Evolutionary conservation across 1,140 invertebrate genomes (phyloP).

Genomic region (Coboldia fuscipes): DNA sequence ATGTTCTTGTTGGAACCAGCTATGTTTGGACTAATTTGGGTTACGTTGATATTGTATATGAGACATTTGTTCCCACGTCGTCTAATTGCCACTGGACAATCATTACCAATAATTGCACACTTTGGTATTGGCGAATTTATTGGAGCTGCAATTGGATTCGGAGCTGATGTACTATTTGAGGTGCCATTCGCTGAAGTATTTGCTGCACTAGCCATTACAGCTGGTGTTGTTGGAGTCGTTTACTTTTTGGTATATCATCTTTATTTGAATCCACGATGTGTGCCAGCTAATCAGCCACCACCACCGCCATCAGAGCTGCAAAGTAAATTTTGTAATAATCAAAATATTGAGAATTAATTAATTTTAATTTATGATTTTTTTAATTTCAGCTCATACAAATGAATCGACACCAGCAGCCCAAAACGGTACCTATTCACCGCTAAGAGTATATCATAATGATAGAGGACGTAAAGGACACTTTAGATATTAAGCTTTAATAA

Average conservation of each 20-base stretch:
- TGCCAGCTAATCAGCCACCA: slow-evolving; percentile 31
- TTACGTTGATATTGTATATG: slow-evolving; percentile 61
- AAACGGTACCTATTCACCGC: slow-evolving; percentile 46
- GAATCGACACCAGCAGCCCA: slow-evolving; percentile 33
- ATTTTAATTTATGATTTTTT: slow-evolving; percentile 12
- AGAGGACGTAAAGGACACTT: slow-evolving; percentile 54
- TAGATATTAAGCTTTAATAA: slow-evolving; percentile 40
- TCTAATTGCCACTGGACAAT: slow-evolving; percentile 61
- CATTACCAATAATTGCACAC: slow-evolving; percentile 56
- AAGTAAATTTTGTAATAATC: neutral
- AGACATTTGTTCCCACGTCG: slow-evolving; percentile 57
- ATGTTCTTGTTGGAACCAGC: slow-evolving; percentile 59
- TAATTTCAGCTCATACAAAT: slow-evolving; percentile 22
- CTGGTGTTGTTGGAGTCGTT: slow-evolving; percentile 32
- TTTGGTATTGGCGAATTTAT: slow-evolving; percentile 41
- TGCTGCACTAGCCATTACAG: slow-evolving; percentile 31
- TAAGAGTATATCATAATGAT: slow-evolving; percentile 55
- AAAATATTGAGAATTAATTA: neutral
- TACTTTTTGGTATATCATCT: slow-evolving; percentile 50
- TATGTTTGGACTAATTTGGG: slow-evolving; percentile 63
- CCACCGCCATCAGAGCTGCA: slow-evolving; percentile 14
- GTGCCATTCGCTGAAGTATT: slow-evolving; percentile 33
- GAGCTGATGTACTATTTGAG: neutral
- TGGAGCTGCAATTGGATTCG: neutral
- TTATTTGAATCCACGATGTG: slow-evolving; percentile 42